Percentiles rank a stretch among this genome's conserved stretches.
These are phyloP conservation scores for Phodopus roborovskii DNA, from an alignment of 2,113 vertebrate species.

Conservation along the genomic window DNA sequence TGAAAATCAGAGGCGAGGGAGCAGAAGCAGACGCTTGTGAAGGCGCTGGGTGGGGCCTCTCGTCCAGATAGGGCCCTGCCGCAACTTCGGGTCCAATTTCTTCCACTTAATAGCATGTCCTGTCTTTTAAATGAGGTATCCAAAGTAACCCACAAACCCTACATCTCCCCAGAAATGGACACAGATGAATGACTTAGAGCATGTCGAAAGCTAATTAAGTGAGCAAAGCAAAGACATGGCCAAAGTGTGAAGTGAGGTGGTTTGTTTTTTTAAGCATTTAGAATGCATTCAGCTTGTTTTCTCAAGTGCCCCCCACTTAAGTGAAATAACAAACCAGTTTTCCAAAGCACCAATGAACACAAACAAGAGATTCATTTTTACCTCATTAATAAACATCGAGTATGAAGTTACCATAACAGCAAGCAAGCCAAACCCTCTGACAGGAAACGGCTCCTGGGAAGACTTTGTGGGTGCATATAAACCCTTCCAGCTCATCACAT, in stretches of 20 bases:
- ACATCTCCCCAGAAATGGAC: background rate
- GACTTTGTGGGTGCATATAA: background rate
- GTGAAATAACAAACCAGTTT: constrained; percentile 66
- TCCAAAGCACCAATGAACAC: constrained; percentile 55
- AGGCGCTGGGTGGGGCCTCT: background rate
- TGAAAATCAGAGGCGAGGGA: background rate
- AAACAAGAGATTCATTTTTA: constrained; percentile 64
- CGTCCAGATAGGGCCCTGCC: background rate
- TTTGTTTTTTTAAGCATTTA: constrained; percentile 48
- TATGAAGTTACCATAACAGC: background rate
- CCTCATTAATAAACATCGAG: constrained; percentile 59
- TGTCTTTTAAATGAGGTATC: constrained; percentile 32
- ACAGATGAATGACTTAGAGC: constrained; percentile 15
- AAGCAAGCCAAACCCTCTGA: background rate
- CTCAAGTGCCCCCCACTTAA: constrained; percentile 49
- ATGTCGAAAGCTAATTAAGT: background rate
- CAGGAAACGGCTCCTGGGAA: constrained; percentile 3
- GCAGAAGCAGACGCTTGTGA: background rate
- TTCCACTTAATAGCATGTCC: background rate
- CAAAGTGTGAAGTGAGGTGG: background rate
- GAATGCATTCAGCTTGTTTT: constrained; percentile 64
- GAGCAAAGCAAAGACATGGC: constrained; percentile 24
- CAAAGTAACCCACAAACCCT: background rate
- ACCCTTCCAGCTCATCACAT: background rate
- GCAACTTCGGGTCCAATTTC: background rate